These are phyloP conservation scores for Forbesichthys papilliferus DNA, from an alignment of 2,113 vertebrate species.

Conservation along the genomic window DNA sequence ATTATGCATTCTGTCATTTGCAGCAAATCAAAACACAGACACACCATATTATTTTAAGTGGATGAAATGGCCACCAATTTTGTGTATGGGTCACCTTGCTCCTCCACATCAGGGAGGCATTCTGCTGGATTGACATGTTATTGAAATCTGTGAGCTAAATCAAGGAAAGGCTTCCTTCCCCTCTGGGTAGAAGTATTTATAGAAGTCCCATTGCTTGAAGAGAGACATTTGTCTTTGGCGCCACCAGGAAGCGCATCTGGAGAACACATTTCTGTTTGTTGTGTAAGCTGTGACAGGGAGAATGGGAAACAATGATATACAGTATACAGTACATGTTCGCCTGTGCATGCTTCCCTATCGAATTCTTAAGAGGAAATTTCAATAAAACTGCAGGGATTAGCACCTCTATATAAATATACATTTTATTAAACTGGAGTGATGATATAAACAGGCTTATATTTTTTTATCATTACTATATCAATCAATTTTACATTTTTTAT, in stretches of 20 bases:
- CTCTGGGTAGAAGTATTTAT: slow-evolving; percentile 66
- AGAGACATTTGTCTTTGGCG: slow-evolving; percentile 58
- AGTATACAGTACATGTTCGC: too few species aligned
- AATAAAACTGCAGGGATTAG: too few species aligned
- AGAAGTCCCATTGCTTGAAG: slow-evolving; percentile 27
- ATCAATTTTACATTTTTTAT: too few species aligned
- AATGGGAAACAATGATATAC: slow-evolving; percentile 34
- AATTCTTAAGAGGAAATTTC: not conserved
- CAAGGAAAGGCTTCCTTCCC: slow-evolving; percentile 75
- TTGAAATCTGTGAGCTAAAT: slow-evolving; percentile 41
- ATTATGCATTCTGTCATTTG: slow-evolving; percentile 15
- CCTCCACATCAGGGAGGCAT: not conserved
- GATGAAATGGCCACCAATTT: not conserved
- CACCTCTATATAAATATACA: too few species aligned
- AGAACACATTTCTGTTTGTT: slow-evolving; percentile 53
- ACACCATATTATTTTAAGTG: not conserved
- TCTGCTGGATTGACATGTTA: slow-evolving; percentile 36
- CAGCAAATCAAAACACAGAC: slow-evolving; percentile 16
- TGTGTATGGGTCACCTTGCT: too few species aligned
- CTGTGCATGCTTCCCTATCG: too few species aligned
- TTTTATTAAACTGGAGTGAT: too few species aligned
- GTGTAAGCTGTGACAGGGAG: not conserved
- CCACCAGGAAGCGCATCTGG: slow-evolving; percentile 73
- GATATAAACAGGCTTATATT: not conserved
- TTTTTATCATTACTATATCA: not conserved